phyloP scores from a whole-genome alignment of 1,140 invertebrate species.

The Bathynomus jamesi region DNA sequence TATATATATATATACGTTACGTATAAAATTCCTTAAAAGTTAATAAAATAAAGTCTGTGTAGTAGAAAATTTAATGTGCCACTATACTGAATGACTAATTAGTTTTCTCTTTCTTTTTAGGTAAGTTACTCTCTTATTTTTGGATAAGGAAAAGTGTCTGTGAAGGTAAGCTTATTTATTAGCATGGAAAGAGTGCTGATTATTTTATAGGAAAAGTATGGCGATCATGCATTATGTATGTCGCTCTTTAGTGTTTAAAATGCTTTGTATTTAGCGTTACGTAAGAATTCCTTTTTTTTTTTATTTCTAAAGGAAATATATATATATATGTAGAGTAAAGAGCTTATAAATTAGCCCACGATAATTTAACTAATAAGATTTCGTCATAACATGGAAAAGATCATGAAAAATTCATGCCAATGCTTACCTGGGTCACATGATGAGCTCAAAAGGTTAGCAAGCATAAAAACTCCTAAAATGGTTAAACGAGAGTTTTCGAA shows the following conservation, averaged over 20 bases:
- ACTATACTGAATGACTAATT: too few species aligned
- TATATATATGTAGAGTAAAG: conserved; percentile 13
- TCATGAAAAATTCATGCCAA: conserved; percentile 31
- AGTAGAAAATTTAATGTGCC: too few species aligned
- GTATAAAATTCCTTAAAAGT: background rate
- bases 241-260: too few species aligned
- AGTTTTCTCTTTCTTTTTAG: too few species aligned
- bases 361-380: background rate
- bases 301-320: conserved; percentile 8
- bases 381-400: background rate
- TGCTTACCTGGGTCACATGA: conserved; percentile 26
- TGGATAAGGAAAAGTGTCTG: too few species aligned
- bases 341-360: background rate
- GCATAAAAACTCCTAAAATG: background rate
- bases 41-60: background rate
- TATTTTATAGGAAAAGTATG: too few species aligned
- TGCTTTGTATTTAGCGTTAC: too few species aligned
- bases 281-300: background rate
- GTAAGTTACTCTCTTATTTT: too few species aligned
- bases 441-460: conserved; percentile 24
- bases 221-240: too few species aligned
- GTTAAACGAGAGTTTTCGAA: background rate
- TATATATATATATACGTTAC: background rate
- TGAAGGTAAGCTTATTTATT: too few species aligned
- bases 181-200: too few species aligned